These are phyloP conservation scores for Zootermopsis nevadensis DNA, from an alignment of 2,888 invertebrate genomes.

Conservation along the genomic window DNA sequence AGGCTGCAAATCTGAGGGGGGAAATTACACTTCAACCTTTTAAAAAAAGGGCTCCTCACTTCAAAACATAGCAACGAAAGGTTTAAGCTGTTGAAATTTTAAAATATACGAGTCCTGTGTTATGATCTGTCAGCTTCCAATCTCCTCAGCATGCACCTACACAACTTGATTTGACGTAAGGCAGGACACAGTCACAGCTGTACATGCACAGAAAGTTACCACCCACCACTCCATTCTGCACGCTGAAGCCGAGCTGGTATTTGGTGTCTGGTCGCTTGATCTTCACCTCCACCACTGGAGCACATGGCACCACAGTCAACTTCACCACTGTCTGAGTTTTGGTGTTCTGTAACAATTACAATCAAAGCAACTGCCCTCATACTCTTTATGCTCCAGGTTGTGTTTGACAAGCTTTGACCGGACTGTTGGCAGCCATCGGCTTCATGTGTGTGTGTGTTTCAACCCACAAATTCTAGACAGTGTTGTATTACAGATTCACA, in stretches of 20 bases:
- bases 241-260: conserved; percentile 99
- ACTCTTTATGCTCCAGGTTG: too few species aligned
- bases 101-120: neutral
- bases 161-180: too few species aligned
- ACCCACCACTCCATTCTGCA: conserved; percentile 96
- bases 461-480: too few species aligned
- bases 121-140: too few species aligned
- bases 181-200: too few species aligned
- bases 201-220: neutral
- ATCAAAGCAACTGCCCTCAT: too few species aligned
- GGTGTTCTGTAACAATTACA: conserved; percentile 71
- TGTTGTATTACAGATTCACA: too few species aligned
- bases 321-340: conserved; percentile 99
- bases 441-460: too few species aligned
- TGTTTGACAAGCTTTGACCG: too few species aligned
- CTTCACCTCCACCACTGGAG: conserved; percentile 99
- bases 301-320: conserved; percentile 98
- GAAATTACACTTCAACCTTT: conserved; percentile 15
- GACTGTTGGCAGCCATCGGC: too few species aligned
- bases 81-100: neutral
- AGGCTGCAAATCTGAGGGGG: conserved; percentile 91
- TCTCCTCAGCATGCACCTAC: too few species aligned
- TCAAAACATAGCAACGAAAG: neutral
- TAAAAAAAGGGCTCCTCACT: neutral
- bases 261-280: conserved; percentile 99